These are phyloP conservation scores for Mythimna ferrago DNA, from an alignment of 2,888 invertebrate genomes.

Conservation along the genomic window DNA sequence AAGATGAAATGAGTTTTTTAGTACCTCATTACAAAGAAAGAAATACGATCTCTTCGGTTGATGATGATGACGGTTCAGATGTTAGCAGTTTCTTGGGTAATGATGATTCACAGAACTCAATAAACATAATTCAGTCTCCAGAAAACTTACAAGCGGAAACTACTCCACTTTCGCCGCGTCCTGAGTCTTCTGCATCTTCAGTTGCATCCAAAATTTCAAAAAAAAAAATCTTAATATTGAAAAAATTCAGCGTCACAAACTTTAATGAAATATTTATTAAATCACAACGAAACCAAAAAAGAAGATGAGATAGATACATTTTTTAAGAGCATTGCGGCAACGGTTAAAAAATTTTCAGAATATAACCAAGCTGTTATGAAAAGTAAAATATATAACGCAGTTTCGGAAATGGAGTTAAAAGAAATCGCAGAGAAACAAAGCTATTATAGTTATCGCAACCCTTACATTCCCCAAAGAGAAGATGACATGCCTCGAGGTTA, in stretches of 20 bases:
- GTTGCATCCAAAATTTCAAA: conserved; percentile 45
- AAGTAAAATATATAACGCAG: conserved; percentile 56
- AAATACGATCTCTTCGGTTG: conserved; percentile 37
- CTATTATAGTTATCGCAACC: conserved; percentile 46
- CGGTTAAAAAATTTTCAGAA: conserved; percentile 57
- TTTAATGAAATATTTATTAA: conserved; percentile 45
- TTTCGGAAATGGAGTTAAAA: conserved; percentile 58
- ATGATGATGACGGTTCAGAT: conserved; percentile 53
- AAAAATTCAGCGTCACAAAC: conserved; percentile 50
- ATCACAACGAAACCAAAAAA: conserved; percentile 48
- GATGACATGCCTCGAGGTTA: conserved; percentile 40
- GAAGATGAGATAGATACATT: conserved; percentile 58
- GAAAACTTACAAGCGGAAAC: conserved; percentile 52
- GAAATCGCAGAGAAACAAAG: conserved; percentile 49
- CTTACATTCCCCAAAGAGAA: conserved; percentile 49
- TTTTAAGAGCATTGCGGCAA: conserved; percentile 56
- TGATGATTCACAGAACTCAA: conserved; percentile 57
- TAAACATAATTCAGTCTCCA: conserved; percentile 36
- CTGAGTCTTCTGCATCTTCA: conserved; percentile 56
- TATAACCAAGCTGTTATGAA: conserved; percentile 48
- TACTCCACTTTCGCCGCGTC: conserved; percentile 53
- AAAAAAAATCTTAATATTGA: conserved; percentile 39
- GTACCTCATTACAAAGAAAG: conserved; percentile 60
- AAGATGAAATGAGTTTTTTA: conserved; percentile 64
- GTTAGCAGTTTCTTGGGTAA: conserved; percentile 51